These are phyloP conservation scores for Byasa hedistus DNA, from an alignment of 2,888 invertebrate genomes.

Conservation along the genomic window DNA sequence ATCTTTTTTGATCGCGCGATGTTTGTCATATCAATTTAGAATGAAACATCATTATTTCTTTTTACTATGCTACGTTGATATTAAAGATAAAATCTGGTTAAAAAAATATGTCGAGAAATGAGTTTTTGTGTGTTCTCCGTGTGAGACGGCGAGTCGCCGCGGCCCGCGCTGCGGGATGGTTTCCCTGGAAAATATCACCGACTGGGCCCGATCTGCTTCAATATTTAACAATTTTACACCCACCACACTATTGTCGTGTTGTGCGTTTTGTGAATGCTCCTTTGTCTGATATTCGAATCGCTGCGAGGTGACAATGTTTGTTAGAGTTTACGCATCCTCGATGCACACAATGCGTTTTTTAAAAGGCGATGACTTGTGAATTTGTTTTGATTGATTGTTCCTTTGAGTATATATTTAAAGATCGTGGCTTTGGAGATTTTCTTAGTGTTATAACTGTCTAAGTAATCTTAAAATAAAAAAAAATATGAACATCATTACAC, in stretches of 20 bases:
- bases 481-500: too few relatives aligned
- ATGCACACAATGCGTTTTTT: slow-evolving; percentile 71
- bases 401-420: slow-evolving; percentile 42
- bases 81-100: slow-evolving; percentile 64
- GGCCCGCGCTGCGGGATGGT: slow-evolving; percentile 72
- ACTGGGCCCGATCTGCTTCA: slow-evolving; percentile 57
- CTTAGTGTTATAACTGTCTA: background rate
- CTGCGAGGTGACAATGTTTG: slow-evolving; percentile 76
- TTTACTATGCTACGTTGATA: slow-evolving; percentile 74
- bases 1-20: slow-evolving; percentile 51
- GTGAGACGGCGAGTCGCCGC: slow-evolving; percentile 74
- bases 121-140: slow-evolving; percentile 67
- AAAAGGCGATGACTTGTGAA: slow-evolving; percentile 78
- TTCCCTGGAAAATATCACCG: slow-evolving; percentile 70
- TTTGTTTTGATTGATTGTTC: slow-evolving; percentile 76
- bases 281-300: slow-evolving; percentile 70
- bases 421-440: slow-evolving; percentile 8
- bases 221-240: slow-evolving; percentile 76
- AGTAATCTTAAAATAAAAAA: background rate
- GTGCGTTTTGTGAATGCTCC: slow-evolving; percentile 62
- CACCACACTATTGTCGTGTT: slow-evolving; percentile 64
- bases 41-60: slow-evolving; percentile 79
- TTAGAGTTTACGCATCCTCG: slow-evolving; percentile 68
- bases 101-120: slow-evolving; percentile 58
- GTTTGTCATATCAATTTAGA: slow-evolving; percentile 67